These are phyloP conservation scores for Heliconius ismenius DNA, from an alignment of 2,888 invertebrate genomes.

Conservation along the genomic window DNA sequence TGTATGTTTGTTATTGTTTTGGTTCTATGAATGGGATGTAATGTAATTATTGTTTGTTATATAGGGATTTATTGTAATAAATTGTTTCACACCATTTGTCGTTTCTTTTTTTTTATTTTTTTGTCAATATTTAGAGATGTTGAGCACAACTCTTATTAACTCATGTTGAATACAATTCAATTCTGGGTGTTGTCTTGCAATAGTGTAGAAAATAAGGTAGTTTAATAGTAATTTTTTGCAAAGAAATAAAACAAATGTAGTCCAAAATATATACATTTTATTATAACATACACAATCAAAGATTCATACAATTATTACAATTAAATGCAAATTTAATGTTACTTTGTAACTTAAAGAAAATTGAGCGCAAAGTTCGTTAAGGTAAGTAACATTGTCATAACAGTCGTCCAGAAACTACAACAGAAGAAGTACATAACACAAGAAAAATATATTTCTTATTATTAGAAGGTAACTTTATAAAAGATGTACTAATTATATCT, in stretches of 20 bases:
- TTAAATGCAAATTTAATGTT: constrained; percentile 10
- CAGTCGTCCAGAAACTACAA: no score
- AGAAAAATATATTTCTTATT: background rate
- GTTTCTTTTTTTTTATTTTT: background rate
- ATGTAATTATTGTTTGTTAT: constrained; percentile 8
- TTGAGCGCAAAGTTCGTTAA: background rate
- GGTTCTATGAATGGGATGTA: constrained; percentile 5
- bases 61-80: constrained; percentile 17
- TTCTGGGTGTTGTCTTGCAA: no score
- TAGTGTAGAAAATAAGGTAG: no score
- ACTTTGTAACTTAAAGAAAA: background rate
- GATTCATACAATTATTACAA: constrained; percentile 14
- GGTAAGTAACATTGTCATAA: background rate
- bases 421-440: no score
- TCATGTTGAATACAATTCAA: no score
- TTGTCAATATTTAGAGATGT: background rate
- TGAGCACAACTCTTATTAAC: no score
- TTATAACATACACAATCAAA: background rate
- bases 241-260: no score
- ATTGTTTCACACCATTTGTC: constrained; percentile 5
- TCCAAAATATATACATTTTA: background rate
- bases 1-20: constrained; percentile 1
- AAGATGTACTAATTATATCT: background rate
- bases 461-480: background rate
- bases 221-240: no score